Evolutionary conservation across 2,888 invertebrate species (phyloP), one percentile per base, ranked within the genome.

Genomic region (Cerceris ruficornis): DNA sequence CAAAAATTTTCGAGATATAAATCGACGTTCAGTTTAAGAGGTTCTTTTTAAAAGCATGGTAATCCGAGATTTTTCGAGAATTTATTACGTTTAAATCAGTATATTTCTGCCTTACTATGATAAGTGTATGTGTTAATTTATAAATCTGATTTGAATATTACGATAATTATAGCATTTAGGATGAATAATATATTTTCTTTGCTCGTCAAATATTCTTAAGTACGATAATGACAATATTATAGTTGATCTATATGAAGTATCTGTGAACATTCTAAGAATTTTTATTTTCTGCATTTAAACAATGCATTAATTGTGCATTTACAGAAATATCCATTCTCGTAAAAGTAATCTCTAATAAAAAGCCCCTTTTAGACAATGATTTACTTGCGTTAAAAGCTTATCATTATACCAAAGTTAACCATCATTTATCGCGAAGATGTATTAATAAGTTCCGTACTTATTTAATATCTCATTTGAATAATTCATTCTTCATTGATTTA

Each of bases 151-250:
- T 75, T 62, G 15, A 61, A 15, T 41, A 66, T 49, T 42, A 14
- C 55, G 43, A 60, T 39, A 57, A 8, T 14, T 8, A 14, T 15
- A 28, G 58, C 14, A 7, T 57, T n/a, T 54, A 66, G 54, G 52
- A 55, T 14, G 17, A 65, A 55, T 64, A 59, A 64, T 60, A 61
- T 58, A 64, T 66, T 77, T 77, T 60, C 39, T 39, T 75, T 66
- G 65, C 17, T 39, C 46, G 42, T 54, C 49, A 49, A 54, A 64
- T 64, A 67, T 15, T 49, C 14, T 61, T 62, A 42, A 57, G 55
- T 65, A 78, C 77, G 81, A 69, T 66, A 83, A 82, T 69, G 86
- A 86, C 86, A 87, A 87, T 87, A 87, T 86, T 84, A 77, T 61
- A 70, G 69, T 82, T 81, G 77, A 83, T 69, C 49, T 69, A 64